phyloP scores from a whole-genome alignment of 2,888 invertebrate species.

The Chrysolina americana region DNA sequence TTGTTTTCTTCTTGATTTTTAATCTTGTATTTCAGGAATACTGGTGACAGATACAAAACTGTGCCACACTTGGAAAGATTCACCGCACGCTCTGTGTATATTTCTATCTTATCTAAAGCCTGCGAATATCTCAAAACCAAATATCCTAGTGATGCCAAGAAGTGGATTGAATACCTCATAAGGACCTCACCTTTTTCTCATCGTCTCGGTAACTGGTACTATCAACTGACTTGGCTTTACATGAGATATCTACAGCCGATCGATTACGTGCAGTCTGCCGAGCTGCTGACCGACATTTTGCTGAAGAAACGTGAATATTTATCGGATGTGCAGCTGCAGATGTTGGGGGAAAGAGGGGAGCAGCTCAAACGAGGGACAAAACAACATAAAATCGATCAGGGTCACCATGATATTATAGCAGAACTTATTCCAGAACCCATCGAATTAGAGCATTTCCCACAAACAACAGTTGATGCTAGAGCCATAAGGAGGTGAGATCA shows the following conservation, averaged over 20 bases:
- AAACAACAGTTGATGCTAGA: conserved; percentile 48
- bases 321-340: conserved; percentile 53
- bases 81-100: conserved; percentile 56
- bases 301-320: conserved; percentile 51
- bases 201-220: conserved; percentile 58
- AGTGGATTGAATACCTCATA: conserved; percentile 59
- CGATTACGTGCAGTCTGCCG: conserved; percentile 68
- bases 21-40: conserved; percentile 28
- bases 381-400: conserved; percentile 43
- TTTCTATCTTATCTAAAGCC: conserved; percentile 50
- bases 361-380: conserved; percentile 41
- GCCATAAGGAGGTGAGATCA: conserved; percentile 51
- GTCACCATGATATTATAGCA: conserved; percentile 48
- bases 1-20: background rate
- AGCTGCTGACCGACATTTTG: conserved; percentile 70
- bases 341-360: conserved; percentile 49
- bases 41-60: conserved; percentile 30
- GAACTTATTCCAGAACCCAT: conserved; percentile 45
- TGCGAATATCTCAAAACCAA: conserved; percentile 48
- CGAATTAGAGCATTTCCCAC: conserved; percentile 49
- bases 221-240: conserved; percentile 52
- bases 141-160: conserved; percentile 52
- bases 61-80: conserved; percentile 57
- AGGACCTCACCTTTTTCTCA: conserved; percentile 48
- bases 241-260: conserved; percentile 46